Percentiles rank a stretch among this genome's conserved stretches.
These are phyloP conservation scores for Sceloporus undulatus DNA, from an alignment of 2,113 vertebrate genomes.

Conservation along the genomic window DNA sequence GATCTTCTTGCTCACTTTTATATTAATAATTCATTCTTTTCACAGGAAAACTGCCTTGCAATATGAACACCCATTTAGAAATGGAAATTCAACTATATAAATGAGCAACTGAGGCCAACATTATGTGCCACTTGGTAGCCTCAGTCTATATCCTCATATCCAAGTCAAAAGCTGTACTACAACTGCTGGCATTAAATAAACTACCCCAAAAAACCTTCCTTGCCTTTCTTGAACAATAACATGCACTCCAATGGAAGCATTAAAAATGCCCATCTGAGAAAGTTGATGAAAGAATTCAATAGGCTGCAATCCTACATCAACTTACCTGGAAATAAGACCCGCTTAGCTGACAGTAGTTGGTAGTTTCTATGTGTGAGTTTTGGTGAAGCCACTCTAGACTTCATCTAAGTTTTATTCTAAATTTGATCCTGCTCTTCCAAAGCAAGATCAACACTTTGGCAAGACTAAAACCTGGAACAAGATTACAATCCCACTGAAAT, in stretches of 20 bases:
- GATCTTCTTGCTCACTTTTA: neutral
- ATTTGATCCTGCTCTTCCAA: too few species aligned
- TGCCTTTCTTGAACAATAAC: neutral
- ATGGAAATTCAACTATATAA: neutral
- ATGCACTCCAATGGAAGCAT: neutral
- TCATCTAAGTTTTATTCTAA: too few species aligned
- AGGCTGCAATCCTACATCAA: neutral
- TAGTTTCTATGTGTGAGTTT: too few species aligned
- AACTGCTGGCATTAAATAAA: neutral
- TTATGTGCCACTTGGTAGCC: neutral
- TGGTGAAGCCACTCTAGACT: neutral
- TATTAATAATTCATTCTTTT: neutral
- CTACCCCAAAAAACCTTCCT: too few species aligned
- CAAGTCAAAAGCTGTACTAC: neutral
- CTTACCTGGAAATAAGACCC: neutral
- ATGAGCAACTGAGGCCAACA: neutral
- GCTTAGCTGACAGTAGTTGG: too few species aligned
- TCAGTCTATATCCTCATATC: neutral
- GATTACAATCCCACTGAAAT: too few species aligned
- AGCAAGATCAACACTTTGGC: too few species aligned
- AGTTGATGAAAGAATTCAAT: neutral
- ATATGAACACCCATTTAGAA: neutral
- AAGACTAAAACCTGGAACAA: too few species aligned
- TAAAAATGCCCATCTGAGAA: neutral
- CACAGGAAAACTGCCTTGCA: neutral